Base-by-base conservation (phyloP, 1,140 invertebrate species). In the Dreissena polymorpha region DNA sequence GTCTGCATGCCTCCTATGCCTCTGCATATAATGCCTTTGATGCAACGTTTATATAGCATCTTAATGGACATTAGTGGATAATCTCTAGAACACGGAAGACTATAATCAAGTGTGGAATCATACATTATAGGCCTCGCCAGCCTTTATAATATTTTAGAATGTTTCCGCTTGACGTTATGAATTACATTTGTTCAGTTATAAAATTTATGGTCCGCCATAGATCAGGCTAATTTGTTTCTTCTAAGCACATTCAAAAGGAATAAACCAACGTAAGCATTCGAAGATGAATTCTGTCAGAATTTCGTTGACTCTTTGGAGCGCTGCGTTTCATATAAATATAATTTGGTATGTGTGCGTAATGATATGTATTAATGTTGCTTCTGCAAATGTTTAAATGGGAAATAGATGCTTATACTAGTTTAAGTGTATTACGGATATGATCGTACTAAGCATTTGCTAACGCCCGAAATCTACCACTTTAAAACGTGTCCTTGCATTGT, bases 11-110 rank as follows among this genome's bases (percentile, higher is more conserved):
- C 50, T 55, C 39, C 53, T 63, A 80, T 63, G 14, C 57, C 23
- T 80, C 39, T 39, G 39, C 8, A 8, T 2, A 39, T 39, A 7
- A 21, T 49, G 14, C 57, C 79, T 82, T 82, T 82, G 79, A 82
- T 53, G 57, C 18, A 8, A 27, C 8, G 16, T 64, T 68, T 73
- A 82, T 82, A 82, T 50, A n/a, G 49, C 10, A 7, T 18, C n/a
- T 65, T 82, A 82, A 82, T 82, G 79, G 51, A 82, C 79, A 82
- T 82, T 82, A 82, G 16, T 21, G 68, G 67, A 78, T 70, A 51
- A 60, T 60, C 57, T 60, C 16, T 3, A 60, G 57, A 60, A n/a
- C 6, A 5, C 21, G 21, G 21, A 60, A 60, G 16, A 23, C 21
- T 10, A n/a, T 18, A 60, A 60, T 60, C 57, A 60, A 23, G 57